phyloP scores from a whole-genome alignment of 2,113 vertebrate species.

The Peucedramus taeniatus region DNA sequence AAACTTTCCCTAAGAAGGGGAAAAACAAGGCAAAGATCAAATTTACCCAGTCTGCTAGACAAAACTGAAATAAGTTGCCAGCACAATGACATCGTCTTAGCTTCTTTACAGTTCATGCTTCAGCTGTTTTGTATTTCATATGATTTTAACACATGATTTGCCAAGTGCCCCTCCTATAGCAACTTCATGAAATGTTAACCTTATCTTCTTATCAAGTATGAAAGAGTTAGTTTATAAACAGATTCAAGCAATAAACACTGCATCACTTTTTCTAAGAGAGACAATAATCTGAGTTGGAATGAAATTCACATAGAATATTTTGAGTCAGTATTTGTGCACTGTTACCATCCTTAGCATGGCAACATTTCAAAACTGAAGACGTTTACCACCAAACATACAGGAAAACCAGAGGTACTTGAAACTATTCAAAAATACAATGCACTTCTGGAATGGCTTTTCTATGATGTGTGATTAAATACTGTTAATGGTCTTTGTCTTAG shows the following conservation, averaged over 20 bases:
- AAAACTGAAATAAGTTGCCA: background rate
- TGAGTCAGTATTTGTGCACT: background rate
- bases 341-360: background rate
- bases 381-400: background rate
- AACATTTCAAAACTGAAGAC: background rate
- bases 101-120: background rate
- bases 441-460: background rate
- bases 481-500: background rate
- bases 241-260: background rate
- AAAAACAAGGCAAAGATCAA: background rate
- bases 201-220: background rate
- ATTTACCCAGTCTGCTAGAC: background rate
- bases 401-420: background rate
- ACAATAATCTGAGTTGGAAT: background rate
- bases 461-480: background rate
- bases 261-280: background rate
- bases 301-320: background rate
- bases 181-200: background rate
- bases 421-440: background rate
- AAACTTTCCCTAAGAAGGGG: constrained; percentile 85
- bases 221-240: background rate
- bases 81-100: background rate
- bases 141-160: background rate
- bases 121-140: background rate
- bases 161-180: background rate